A percentile compares a stretch with the other conserved stretches of the same genome.
Evolutionary conservation across 2,888 invertebrate species (phyloP).

Genomic region (Prenolepis imparis): DNA sequence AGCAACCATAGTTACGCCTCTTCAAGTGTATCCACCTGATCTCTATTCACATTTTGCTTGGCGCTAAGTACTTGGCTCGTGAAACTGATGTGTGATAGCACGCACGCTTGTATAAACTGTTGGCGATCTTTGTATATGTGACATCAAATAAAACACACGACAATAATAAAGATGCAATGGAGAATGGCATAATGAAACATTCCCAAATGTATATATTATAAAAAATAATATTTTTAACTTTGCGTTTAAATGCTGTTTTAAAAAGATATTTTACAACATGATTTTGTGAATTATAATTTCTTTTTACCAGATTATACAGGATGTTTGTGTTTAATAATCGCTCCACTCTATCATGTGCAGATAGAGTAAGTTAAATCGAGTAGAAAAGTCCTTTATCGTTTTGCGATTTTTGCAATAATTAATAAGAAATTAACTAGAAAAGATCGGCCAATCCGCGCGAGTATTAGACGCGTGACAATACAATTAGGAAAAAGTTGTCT

Average conservation of each 20-base stretch:
- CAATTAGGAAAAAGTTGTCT: no score
- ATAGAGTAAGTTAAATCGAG: no score
- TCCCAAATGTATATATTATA: background rate
- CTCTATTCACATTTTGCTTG: conserved; percentile 27
- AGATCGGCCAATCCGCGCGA: no score
- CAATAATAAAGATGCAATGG: conserved; percentile 3
- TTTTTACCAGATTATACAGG: no score
- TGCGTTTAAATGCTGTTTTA: background rate
- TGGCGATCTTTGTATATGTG: background rate
- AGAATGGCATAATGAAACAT: background rate
- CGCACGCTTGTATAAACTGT: conserved; percentile 12
- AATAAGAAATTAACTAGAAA: no score
- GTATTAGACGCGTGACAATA: no score
- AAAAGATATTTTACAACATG: background rate
- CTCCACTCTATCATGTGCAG: no score
- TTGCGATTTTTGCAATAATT: no score
- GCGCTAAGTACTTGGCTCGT: conserved; percentile 36
- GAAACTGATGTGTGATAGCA: conserved; percentile 42
- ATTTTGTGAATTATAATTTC: background rate
- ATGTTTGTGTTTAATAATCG: no score
- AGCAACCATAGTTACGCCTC: conserved; percentile 79
- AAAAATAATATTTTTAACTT: background rate
- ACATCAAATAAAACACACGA: conserved; percentile 23
- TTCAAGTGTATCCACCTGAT: conserved; percentile 69
- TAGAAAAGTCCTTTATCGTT: no score